These are phyloP conservation scores for Garrulus glandarius DNA, from an alignment of 2,797 vertebrate species.

Conservation along the genomic window DNA sequence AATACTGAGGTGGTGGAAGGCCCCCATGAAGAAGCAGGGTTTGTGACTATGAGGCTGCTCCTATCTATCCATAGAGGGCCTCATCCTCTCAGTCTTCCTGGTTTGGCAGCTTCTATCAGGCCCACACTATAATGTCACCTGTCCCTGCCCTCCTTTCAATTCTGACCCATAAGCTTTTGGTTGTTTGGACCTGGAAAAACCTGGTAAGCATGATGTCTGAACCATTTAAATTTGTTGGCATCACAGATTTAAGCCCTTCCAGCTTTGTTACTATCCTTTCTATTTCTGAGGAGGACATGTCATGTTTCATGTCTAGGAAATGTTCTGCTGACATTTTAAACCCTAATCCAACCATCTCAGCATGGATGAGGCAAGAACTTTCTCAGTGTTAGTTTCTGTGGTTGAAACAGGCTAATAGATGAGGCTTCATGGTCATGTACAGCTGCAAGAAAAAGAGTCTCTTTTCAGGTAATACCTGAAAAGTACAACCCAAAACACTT, in stretches of 20 bases:
- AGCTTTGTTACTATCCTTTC: background rate
- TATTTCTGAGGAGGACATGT: background rate
- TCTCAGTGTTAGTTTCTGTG: background rate
- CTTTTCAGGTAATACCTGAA: background rate
- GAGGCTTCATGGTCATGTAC: background rate
- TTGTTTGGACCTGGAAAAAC: background rate
- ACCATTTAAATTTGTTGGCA: background rate
- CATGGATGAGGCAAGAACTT: background rate
- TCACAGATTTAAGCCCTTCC: background rate
- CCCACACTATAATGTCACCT: background rate
- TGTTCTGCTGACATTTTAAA: background rate
- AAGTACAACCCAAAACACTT: background rate
- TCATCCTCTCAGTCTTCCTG: background rate
- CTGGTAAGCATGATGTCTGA: background rate
- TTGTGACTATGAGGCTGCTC: background rate
- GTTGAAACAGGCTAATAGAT: background rate
- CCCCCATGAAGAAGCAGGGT: background rate
- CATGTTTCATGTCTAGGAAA: background rate
- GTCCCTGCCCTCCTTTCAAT: background rate
- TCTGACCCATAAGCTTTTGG: background rate
- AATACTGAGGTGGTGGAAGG: background rate
- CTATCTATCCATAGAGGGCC: background rate
- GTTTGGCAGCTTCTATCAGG: background rate
- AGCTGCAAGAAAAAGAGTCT: background rate
- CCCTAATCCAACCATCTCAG: background rate